Percentiles rank a stretch among this genome's conserved stretches.
These are phyloP conservation scores for Linyphia triangularis DNA, from an alignment of 2,888 invertebrate species.

Conservation along the genomic window DNA sequence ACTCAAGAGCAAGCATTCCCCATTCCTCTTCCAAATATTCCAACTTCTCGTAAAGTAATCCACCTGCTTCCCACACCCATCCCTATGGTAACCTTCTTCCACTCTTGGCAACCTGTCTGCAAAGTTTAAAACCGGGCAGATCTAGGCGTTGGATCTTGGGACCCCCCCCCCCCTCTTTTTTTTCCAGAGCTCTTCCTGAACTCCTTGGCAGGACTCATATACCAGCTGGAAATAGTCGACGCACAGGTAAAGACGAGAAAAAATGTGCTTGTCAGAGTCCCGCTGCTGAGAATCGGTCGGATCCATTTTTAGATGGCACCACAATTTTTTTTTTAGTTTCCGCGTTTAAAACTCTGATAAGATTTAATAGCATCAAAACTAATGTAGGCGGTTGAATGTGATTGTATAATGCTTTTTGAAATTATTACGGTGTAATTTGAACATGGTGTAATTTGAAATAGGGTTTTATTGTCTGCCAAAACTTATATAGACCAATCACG, in stretches of 20 bases:
- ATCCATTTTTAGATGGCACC: background rate
- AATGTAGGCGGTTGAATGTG: background rate
- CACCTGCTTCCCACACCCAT: conserved; percentile 70
- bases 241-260: conserved; percentile 20
- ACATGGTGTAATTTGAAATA: no score
- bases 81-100: no score
- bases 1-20: no score
- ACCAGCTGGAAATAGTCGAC: conserved; percentile 47
- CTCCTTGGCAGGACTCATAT: conserved; percentile 34
- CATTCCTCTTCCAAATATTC: background rate
- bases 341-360: background rate
- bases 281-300: background rate
- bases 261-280: conserved; percentile 6
- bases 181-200: conserved; percentile 37
- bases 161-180: no score
- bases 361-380: background rate
- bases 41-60: conserved; percentile 44
- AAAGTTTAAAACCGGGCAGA: conserved; percentile 30
- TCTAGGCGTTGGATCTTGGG: conserved; percentile 39
- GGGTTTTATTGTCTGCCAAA: no score
- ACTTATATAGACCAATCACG: no score
- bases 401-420: no score
- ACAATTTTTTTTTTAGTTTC: no score
- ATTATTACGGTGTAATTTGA: no score
- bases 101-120: conserved; percentile 55